Evolutionary conservation across 2,113 vertebrate genomes (phyloP).

Genomic region (Neolamprologus tretocephalus): DNA sequence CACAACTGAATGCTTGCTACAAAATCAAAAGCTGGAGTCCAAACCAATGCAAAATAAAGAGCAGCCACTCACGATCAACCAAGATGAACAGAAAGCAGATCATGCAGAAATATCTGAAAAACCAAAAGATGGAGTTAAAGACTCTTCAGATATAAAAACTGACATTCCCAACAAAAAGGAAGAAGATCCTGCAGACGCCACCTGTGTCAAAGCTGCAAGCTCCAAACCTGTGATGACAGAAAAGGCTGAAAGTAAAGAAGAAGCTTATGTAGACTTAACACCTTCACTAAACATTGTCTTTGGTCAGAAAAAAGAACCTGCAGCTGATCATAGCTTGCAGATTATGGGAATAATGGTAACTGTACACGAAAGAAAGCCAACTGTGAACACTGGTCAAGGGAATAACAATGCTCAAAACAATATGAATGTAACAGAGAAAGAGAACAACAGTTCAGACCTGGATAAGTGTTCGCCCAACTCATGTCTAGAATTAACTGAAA

Average conservation of each 20-base stretch:
- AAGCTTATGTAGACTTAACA: neutral
- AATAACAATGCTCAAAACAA: neutral
- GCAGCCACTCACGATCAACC: neutral
- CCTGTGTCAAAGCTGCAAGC: neutral
- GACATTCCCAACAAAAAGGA: neutral
- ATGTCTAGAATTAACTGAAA: neutral
- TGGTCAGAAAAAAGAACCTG: neutral
- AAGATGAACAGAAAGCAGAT: neutral
- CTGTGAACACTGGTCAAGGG: neutral
- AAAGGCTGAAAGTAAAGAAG: neutral
- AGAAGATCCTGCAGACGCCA: neutral
- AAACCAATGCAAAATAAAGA: neutral
- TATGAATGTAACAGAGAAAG: neutral
- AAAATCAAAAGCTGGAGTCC: neutral
- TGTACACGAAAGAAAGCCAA: constrained; percentile 27
- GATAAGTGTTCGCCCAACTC: neutral
- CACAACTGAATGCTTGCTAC: neutral
- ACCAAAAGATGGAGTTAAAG: neutral
- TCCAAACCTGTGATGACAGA: neutral
- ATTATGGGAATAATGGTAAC: constrained; percentile 60
- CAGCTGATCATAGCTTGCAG: constrained; percentile 24
- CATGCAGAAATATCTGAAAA: neutral
- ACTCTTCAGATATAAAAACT: neutral
- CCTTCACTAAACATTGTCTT: neutral
- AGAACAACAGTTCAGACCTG: neutral